Percentiles rank a stretch among this genome's conserved stretches.
These are phyloP conservation scores for Tetragonula carbonaria DNA, from an alignment of 2,888 invertebrate genomes.

Conservation along the genomic window DNA sequence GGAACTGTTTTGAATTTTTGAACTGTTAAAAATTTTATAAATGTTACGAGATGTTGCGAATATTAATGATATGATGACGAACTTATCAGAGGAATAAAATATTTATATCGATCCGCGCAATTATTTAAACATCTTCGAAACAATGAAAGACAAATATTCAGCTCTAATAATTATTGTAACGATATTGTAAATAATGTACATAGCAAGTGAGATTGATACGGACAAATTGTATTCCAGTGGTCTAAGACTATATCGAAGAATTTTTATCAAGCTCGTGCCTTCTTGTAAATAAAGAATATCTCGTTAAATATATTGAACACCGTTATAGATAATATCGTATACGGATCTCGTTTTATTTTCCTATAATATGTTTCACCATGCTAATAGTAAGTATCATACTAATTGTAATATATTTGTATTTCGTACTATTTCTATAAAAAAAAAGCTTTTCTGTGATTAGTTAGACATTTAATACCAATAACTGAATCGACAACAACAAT, in stretches of 20 bases:
- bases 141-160: slow-evolving; percentile 4
- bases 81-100: slow-evolving; percentile 6
- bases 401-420: too few relatives aligned
- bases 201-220: slow-evolving; percentile 32
- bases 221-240: slow-evolving; percentile 35
- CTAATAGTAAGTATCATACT: too few relatives aligned
- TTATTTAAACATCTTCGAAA: slow-evolving; percentile 13
- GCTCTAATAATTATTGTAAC: slow-evolving; percentile 47
- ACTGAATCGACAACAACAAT: too few relatives aligned
- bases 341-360: slow-evolving; percentile 14
- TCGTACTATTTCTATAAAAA: too few relatives aligned
- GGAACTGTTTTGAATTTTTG: slow-evolving; percentile 15
- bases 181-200: slow-evolving; percentile 53
- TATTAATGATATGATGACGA: background rate
- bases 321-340: slow-evolving; percentile 67
- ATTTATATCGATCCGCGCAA: slow-evolving; percentile 33
- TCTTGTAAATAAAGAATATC: slow-evolving; percentile 75
- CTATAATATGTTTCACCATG: background rate
- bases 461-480: too few relatives aligned
- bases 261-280: slow-evolving; percentile 71
- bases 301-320: slow-evolving; percentile 80
- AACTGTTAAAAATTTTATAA: slow-evolving; percentile 43
- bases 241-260: slow-evolving; percentile 53
- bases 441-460: too few relatives aligned
- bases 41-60: slow-evolving; percentile 32